Base-by-base conservation (phyloP, 37 sponge, comb jelly and placozoan species). In the Spongilla lacustris region DNA sequence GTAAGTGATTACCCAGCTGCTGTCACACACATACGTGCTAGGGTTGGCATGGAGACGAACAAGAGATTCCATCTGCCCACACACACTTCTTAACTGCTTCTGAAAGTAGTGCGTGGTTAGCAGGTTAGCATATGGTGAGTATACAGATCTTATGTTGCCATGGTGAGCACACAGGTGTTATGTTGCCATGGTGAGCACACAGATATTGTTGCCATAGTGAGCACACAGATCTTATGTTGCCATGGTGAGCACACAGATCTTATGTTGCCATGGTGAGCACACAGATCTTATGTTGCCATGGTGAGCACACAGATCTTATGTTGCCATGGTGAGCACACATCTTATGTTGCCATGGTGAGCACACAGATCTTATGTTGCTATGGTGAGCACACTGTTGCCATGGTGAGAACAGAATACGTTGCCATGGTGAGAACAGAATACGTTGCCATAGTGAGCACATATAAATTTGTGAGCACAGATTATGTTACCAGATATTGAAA, bases 41-140 rank as follows among this genome's bases (percentile, higher is more conserved):
- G 29, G 73, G 28, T 33, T 74, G 75, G 8, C 35, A 23, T 36
- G 75, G 35, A 74, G 31, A 33, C 24, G 34, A 24, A 74, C 36
- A 30, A 74, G 34, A 22, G 24, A 33, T 10, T 74, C 75, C 67
- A 80, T 23, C 67, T 80, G 80, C 21, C 23, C 30, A 66, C 80
- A 80, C 23, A 66, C 48, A 24, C 11, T 3, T 24, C 80, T 80
- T 23, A 80, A 38, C 27, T 77, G 28, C 48, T 37, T 24, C 80
- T 80, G 80, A 50, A 80, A 36, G 21, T 6, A 27, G 12, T 6
- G 6, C 41, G 41, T 58, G 58, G 58, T 14, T 1, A 58, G 21
- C 41, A 58, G 19, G 19, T 58, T 58, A 58, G 19, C 58, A 58
- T n/a, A n/a, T 17, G 58, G 58, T 1, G 6, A 41, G 41, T 41